phyloP scores from a whole-genome alignment of 2,113 vertebrate species.

The Hiodon tergisus region DNA sequence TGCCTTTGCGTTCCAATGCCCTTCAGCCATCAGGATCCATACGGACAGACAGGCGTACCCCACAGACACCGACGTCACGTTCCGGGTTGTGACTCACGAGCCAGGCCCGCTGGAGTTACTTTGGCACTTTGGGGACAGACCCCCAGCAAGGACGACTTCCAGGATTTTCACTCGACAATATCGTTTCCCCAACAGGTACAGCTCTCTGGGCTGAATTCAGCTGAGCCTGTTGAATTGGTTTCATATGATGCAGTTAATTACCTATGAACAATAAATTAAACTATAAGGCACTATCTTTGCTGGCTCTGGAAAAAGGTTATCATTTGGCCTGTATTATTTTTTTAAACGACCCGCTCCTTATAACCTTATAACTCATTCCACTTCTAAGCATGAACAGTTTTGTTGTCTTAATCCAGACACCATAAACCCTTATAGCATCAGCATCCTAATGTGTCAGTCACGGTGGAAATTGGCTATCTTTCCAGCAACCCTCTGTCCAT shows the following conservation, averaged over 20 bases:
- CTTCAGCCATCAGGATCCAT: conserved; percentile 53
- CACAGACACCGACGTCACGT: conserved; percentile 53
- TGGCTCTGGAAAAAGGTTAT: background rate
- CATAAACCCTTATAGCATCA: too few species aligned
- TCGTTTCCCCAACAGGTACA: conserved; percentile 55
- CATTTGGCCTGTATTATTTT: background rate
- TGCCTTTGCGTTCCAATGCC: background rate
- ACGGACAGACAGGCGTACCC: conserved; percentile 58
- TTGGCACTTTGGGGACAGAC: conserved; percentile 69
- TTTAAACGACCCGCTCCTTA: background rate
- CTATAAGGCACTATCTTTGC: too few species aligned
- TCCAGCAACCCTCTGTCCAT: background rate
- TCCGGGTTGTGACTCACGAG: conserved; percentile 52
- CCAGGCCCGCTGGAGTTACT: conserved; percentile 48
- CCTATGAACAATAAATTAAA: too few species aligned
- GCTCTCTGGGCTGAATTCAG: too few species aligned
- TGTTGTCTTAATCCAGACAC: too few species aligned
- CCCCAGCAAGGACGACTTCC: conserved; percentile 45
- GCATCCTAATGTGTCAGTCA: too few species aligned
- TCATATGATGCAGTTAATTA: too few species aligned
- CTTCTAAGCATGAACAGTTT: too few species aligned
- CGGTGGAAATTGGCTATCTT: background rate
- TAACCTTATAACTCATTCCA: too few species aligned
- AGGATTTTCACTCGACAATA: conserved; percentile 56
- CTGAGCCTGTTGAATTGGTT: background rate